Base-by-base conservation (phyloP, 2,888 invertebrate species). In the Ashinkailepas kermadecensis region DNA sequence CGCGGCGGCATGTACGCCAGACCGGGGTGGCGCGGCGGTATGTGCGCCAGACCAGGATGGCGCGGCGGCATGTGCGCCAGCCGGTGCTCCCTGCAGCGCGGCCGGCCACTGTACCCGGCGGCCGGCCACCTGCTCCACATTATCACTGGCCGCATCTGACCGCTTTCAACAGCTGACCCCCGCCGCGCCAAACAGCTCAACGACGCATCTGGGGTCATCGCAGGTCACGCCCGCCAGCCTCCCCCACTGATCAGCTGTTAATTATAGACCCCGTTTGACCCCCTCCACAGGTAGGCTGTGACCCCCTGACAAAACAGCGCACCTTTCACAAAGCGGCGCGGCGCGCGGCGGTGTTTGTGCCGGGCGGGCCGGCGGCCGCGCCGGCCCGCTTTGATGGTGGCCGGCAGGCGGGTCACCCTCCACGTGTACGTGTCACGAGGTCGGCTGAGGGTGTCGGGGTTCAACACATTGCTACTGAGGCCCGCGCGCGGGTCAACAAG, bases 211-310 rank as follows among this genome's bases (percentile, higher is more conserved):
- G 74, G 56, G 74, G 74, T 74, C 74, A 74, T 74, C 74, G 56
- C 21, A 54, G 74, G 74, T 74, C 74, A 56, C 56, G 74, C 74
- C 54, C 74, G 56, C 74, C 74, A 56, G n/a, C n/a, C n/a, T 65
- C 65, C 74, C 74, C 74, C 74, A 74, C 74, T 74, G 74, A 74
- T 74, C 74, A 74, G 74, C 74, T 74, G 74, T 74, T 74, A 74
- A 74, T 74, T 74, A 74, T 74, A 74, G 74, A 74, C 54, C 56
- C 74, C 74, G 74, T 18, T 54, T 74, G 74, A 74, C 74, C 74
- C 74, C 74, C 74, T 56, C 74, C 54, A 18, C 74, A 74, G 74
- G 74, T 11, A 74, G 74, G 74, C 56, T 13, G 54, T 74, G 74
- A 74, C 74, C 74, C 56, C 54, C 12, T 6, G 74, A 74, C 74